Evolutionary conservation across 1,140 invertebrate species (phyloP).

Genomic region (Formica selysi): DNA sequence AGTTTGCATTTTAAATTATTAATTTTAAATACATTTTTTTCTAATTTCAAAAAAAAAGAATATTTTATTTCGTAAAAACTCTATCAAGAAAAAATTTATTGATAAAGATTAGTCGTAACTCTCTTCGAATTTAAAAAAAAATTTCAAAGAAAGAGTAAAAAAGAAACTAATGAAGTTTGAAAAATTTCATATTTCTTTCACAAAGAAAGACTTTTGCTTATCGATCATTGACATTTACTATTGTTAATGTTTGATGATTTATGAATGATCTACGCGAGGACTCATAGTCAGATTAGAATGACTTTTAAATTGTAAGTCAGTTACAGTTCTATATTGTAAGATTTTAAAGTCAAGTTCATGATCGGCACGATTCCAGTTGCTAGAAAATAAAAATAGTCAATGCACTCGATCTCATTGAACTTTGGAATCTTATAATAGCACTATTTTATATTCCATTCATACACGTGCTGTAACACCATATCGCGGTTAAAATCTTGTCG

Average conservation of each 20-base stretch:
- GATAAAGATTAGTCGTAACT: neutral
- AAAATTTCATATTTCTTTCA: slow-evolving; percentile 3
- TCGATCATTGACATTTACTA: neutral
- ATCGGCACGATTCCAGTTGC: neutral
- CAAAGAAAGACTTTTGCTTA: neutral
- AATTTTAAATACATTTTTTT: no score
- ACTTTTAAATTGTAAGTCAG: slow-evolving; percentile 11
- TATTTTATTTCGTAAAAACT: neutral
- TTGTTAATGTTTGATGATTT: neutral
- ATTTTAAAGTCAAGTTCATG: slow-evolving; percentile 70
- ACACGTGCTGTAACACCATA: no score
- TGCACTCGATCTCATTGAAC: neutral
- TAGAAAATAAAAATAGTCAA: neutral
- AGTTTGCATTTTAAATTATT: no score
- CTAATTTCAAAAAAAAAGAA: no score
- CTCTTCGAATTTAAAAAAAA: neutral
- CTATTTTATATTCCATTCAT: neutral
- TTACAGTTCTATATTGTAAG: neutral
- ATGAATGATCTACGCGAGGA: neutral
- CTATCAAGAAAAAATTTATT: neutral
- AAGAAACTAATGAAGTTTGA: neutral
- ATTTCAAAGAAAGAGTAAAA: neutral
- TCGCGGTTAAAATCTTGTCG: no score
- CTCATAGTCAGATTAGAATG: slow-evolving; percentile 40
- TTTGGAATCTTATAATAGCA: neutral